Base-by-base conservation (phyloP, 1,140 invertebrate species). In the Eueides isabella region DNA sequence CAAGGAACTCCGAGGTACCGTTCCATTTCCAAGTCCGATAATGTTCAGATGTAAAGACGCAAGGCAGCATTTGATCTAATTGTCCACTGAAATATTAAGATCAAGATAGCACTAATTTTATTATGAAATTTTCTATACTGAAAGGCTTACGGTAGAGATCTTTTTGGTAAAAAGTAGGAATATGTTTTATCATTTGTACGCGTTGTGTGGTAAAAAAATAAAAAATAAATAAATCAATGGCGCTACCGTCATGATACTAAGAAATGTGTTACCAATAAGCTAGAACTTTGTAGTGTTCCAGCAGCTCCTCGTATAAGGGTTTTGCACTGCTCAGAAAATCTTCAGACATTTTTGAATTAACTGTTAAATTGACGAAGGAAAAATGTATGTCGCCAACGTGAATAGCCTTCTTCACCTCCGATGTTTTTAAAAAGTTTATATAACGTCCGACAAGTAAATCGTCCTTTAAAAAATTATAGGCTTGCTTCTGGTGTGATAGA, bases 11-110 rank as follows among this genome's bases (percentile, higher is more conserved):
- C 2, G 94, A 87, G 0, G 94, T 90, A 0, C 94, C 95, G 23
- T 87, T 86, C 96, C 97, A 98, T 7, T 95, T 80, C 38, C 97
- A 90, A n/a, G 94, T 93, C 41, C 93, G 85, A 7, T 97, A 85
- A 84, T 95, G 96, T 78, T 95, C 95, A 67, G 95, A 94, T 0
- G 96, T 96, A 23, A 95, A 85, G 5, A 96, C 94, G 80, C 97
- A 97, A 1, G 97, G 95, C 19, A 97, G 94, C 80, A 97, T 97
- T 69, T 97, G 95, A 84, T 98, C 97, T 29, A 98, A 85, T 80
- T 98, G 96, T 5, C 74, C 65, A 12, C 69, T 72, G 26, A 14
- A 75, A 70, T 55, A 73, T 55, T 2, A 55, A 11, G 19, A 55
- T n/a, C n/a, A 55, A 11, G 23, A 55, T 26, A 16, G 1, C 2